Base-by-base conservation (phyloP, 2,113 vertebrate species). In the Peromyscus californicus region DNA sequence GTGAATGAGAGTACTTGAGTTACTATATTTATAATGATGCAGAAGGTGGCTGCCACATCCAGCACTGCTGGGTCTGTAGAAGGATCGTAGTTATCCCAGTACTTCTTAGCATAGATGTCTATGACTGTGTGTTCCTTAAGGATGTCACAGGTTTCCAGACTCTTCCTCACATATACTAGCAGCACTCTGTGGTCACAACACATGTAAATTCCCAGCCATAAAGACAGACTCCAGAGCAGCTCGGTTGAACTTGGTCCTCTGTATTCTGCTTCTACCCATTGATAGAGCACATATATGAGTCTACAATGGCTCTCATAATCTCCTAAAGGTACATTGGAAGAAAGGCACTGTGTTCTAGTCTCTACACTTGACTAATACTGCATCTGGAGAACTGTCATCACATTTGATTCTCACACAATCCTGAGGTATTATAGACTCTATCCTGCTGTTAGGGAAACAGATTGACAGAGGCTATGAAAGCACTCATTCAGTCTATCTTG, bases 371-470 rank as follows among this genome's bases (percentile, higher is more conserved):
- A 65, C 26, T n/a, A 89, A 61, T 48, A 31, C 16, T 80, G 45
- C 75, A 91, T 63, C 39, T 88, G 1, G 54, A 86, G 15, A 45
- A 48, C 22, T 42, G 3, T 85, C 12, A 22, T n/a, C 36, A 92
- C 79, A 92, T 83, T 86, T 83, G 59, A 82, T 57, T 86, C 51
- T 90, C 22, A 26, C 21, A 70, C 3, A 21, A 48, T 69, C 29
- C 7, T 51, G 67, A 31, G 36, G 6, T 63, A 36, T 29, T 80
- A 19, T 87, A 42, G 88, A 78, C 3, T 80, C 21, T 72, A 19
- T 83, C 76, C 95, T n/a, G 57, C 33, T n/a, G 16, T 79, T 88
- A 65, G 90, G 26, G 74, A 90, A 88, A 51, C 65, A 69, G 80
- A 96, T n/a, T 85, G 78, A 69, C 17, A 88, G 72, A 89, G 31